Evolutionary conservation across 2,113 vertebrate species (phyloP).

Genomic region (Campylomormyrus tamandua): DNA sequence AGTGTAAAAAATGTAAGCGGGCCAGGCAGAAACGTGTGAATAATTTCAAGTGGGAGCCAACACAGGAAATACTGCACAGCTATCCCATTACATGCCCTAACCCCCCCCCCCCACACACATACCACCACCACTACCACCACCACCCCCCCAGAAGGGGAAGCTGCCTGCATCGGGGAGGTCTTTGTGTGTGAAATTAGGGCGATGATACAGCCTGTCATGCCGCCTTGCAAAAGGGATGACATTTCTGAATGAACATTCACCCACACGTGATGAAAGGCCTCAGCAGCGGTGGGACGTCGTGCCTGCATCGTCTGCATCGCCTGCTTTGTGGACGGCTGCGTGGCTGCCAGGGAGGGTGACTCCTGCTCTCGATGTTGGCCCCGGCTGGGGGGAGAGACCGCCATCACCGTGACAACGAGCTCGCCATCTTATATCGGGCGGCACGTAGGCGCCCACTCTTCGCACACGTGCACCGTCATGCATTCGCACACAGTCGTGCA

Average conservation of each 20-base stretch:
- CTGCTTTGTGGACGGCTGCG: background rate
- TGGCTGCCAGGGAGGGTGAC: background rate
- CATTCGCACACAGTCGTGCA: background rate
- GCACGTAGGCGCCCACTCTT: background rate
- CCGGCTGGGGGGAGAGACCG: background rate
- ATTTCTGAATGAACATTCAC: background rate
- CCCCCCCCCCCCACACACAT: background rate
- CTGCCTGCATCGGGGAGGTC: slow-evolving; percentile 1
- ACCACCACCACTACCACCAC: background rate
- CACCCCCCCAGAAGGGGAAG: background rate
- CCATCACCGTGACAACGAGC: background rate
- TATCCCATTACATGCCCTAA: background rate
- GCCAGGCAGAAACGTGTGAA: background rate
- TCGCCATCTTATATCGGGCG: background rate
- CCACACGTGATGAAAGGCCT: background rate
- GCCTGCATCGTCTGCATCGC: background rate
- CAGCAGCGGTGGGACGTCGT: background rate
- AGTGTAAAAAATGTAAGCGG: background rate
- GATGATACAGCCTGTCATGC: background rate
- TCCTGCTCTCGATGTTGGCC: background rate
- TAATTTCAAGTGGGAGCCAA: background rate
- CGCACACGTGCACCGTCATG: background rate
- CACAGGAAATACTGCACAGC: background rate
- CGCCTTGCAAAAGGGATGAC: background rate
- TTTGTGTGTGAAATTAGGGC: background rate